Evolutionary conservation across 2,888 invertebrate species (phyloP), one percentile per base, ranked within the genome.

Genomic region (Acheta domesticus): DNA sequence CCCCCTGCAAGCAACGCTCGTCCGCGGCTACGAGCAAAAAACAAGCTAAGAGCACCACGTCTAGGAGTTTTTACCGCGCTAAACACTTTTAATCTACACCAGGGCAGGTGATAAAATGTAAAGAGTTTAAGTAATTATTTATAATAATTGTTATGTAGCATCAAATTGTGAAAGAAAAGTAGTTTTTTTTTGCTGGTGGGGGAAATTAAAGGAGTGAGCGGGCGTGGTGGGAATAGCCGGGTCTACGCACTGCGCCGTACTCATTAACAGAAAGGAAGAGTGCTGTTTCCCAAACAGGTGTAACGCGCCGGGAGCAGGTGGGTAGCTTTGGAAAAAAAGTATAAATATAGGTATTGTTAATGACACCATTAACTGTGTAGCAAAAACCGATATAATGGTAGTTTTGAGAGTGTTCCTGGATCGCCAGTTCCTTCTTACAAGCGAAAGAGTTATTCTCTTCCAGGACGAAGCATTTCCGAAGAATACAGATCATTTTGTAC

Each of bases 341-440:
- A 62, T 62, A 62, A 62, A 62, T 62, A 62, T 62, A 62, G 62
- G 62, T 62, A 62, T 62, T 62, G 62, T 62, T 62, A 62, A 62
- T 62, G 62, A 62, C 62, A 62, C 62, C 62, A 62, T 62, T 62
- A 62, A 62, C 16, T 62, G 62, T 62, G 14, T 19, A n/a, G 62
- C 62, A 62, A 62, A 62, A 62, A 62, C 62, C 62, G 62, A 62
- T 62, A 62, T 62, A 62, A 62, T 62, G 62, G 62, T 62, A n/a
- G 62, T 62, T 62, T 62, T 62, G 62, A 62, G 62, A 62, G 62
- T 62, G 62, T 62, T 62, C 62, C 62, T 62, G 14, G 62, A 19
- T 14, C 14, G 62, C 14, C 8, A 62, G 62, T n/a, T 14, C n/a
- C 62, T 62, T 62, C n/a, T 62, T 62, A 62, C 62, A 19, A 19